Evolutionary conservation across 2,797 vertebrate species (phyloP).

Genomic region (Acrossocheilus wenchowensis): DNA sequence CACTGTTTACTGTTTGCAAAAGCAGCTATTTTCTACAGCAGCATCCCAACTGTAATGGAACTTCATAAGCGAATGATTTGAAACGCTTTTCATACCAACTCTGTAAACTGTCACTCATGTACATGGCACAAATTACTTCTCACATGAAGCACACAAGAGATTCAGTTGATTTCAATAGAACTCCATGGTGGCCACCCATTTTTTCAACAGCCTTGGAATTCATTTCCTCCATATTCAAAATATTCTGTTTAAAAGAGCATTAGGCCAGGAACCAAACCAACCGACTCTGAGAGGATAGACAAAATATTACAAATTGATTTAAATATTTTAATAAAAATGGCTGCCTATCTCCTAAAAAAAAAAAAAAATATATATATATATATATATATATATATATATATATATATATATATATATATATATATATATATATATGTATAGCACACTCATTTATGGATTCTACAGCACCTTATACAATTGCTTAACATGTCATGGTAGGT

Average conservation of each 20-base stretch:
- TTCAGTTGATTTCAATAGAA: neutral
- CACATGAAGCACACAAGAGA: neutral
- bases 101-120: neutral
- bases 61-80: neutral
- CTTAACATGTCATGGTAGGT: neutral
- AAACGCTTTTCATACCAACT: neutral
- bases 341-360: neutral
- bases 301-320: neutral
- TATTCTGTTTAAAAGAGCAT: neutral
- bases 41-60: neutral
- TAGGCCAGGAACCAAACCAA: neutral
- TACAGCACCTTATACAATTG: neutral
- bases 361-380: neutral
- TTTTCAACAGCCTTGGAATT: constrained; percentile 4
- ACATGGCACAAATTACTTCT: neutral
- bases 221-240: neutral
- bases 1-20: constrained; percentile 5
- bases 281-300: neutral
- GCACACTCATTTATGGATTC: neutral
- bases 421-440: too few species aligned
- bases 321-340: too few species aligned
- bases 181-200: neutral
- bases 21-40: neutral
- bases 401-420: too few species aligned
- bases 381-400: too few species aligned